These are phyloP conservation scores for Probaryconus sp. DNA, from an alignment of 1,140 invertebrate genomes.

Conservation along the genomic window DNA sequence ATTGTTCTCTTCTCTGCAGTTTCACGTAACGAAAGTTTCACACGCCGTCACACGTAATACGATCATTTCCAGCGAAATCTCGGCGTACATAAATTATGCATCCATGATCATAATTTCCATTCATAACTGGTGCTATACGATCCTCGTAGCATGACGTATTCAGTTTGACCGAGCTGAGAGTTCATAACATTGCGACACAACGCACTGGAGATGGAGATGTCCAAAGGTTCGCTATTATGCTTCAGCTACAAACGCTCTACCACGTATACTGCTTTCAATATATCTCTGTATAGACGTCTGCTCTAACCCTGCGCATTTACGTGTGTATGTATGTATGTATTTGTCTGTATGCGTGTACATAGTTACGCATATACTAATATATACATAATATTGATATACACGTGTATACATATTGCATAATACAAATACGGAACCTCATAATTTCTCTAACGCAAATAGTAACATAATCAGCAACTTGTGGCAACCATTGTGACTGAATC, in stretches of 20 bases:
- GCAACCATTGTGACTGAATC: conserved; percentile 7
- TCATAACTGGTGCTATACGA: conserved; percentile 28
- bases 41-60: conserved; percentile 30
- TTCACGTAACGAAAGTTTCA: conserved; percentile 33
- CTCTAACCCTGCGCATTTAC: not conserved
- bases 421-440: conserved; percentile 14
- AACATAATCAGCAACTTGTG: conserved; percentile 41
- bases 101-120: conserved; percentile 56
- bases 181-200: conserved; percentile 55
- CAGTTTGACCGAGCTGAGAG: conserved; percentile 44
- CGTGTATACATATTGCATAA: conserved; percentile 3
- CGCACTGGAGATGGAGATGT: conserved; percentile 48
- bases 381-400: conserved; percentile 5
- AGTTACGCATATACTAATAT: not conserved
- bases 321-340: not conserved
- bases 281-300: conserved; percentile 1
- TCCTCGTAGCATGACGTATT: conserved; percentile 35
- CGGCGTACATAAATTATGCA: conserved; percentile 50
- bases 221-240: conserved; percentile 52
- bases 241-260: conserved; percentile 7
- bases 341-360: too few relatives aligned
- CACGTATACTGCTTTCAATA: conserved; percentile 17
- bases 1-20: too few relatives aligned
- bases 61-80: conserved; percentile 41
- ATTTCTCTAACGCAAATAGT: conserved; percentile 35